A percentile compares a stretch with the other conserved stretches of the same genome.
These are phyloP conservation scores for Acanthosepion lycidas DNA, from an alignment of 2,888 invertebrate species.

Conservation along the genomic window DNA sequence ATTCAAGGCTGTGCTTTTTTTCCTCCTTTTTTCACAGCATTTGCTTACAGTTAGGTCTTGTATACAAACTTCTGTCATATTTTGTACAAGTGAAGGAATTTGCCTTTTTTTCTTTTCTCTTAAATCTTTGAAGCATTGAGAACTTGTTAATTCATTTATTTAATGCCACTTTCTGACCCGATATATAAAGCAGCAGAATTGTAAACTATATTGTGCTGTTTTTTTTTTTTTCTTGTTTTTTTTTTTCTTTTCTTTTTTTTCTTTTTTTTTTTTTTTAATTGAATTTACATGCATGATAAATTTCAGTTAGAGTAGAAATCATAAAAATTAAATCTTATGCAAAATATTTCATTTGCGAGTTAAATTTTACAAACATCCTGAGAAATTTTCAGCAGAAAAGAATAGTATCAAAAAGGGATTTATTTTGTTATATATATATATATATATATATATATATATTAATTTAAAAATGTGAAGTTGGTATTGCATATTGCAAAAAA, in stretches of 20 bases:
- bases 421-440: no score
- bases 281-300: not conserved
- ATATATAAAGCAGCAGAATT: not conserved
- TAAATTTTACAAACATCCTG: not conserved
- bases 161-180: not conserved
- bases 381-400: slow-evolving; percentile 18
- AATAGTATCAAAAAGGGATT: not conserved
- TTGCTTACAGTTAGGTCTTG: not conserved
- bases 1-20: not conserved
- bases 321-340: not conserved
- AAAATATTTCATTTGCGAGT: not conserved
- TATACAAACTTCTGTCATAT: not conserved
- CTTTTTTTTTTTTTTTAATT: not conserved
- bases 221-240: not conserved
- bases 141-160: no score
- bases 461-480: no score
- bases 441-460: no score
- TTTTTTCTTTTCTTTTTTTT: not conserved
- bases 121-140: not conserved
- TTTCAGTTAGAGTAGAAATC: not conserved
- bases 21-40: no score
- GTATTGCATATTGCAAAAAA: no score
- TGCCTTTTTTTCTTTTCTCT: not conserved
- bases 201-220: not conserved
- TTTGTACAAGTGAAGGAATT: not conserved